These are phyloP conservation scores for Halcyon senegalensis DNA, from an alignment of 2,113 vertebrate genomes.

Conservation along the genomic window DNA sequence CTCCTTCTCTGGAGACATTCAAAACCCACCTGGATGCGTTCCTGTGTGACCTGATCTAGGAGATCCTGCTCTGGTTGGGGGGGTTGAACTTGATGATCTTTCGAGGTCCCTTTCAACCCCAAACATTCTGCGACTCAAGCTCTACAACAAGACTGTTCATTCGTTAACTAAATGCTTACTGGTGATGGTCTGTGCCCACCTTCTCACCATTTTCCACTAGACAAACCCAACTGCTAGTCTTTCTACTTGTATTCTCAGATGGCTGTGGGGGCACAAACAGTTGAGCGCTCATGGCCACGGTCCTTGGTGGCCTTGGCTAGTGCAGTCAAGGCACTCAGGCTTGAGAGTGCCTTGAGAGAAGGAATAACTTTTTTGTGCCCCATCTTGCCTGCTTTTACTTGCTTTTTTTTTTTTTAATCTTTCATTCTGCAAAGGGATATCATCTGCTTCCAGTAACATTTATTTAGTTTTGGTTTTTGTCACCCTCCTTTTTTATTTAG, in stretches of 20 bases:
- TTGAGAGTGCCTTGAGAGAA: neutral
- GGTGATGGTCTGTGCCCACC: neutral
- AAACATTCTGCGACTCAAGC: neutral
- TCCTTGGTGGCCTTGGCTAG: neutral
- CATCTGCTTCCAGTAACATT: too few species aligned
- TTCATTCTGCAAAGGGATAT: neutral
- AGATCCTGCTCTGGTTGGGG: too few species aligned
- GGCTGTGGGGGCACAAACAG: too few species aligned
- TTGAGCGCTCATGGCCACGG: rapidly evolving
- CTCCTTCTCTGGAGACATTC: too few species aligned
- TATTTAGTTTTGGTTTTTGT: neutral
- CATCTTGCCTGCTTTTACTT: neutral
- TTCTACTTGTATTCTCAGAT: neutral
- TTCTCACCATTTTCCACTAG: neutral
- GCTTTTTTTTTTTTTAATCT: neutral
- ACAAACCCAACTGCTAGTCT: neutral
- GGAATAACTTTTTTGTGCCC: neutral
- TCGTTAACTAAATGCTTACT: neutral
- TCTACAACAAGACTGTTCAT: neutral
- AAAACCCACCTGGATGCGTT: too few species aligned
- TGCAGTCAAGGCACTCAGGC: neutral
- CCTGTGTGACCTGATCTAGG: too few species aligned
- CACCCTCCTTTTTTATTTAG: neutral
- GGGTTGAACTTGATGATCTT: too few species aligned
- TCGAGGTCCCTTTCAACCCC: too few species aligned